Evolutionary conservation across 2,113 vertebrate species (phyloP).

Genomic region (Gobius niger): DNA sequence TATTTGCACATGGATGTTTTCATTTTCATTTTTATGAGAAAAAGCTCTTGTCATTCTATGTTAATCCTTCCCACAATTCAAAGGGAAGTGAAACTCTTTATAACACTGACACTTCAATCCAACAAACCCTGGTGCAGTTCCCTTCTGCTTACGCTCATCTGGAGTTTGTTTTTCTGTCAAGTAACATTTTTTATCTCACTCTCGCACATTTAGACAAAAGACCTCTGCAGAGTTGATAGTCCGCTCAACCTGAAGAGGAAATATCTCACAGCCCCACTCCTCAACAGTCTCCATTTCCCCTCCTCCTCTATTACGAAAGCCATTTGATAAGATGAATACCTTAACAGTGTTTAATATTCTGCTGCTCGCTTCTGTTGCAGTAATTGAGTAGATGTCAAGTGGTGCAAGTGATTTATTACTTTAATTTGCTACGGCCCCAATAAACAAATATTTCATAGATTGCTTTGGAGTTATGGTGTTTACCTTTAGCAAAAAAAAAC

Average conservation of each 20-base stretch:
- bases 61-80: neutral
- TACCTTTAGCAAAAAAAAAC: neutral
- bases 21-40: conserved; percentile 46
- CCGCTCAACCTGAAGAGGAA: conserved; percentile 35
- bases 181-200: conserved; percentile 57
- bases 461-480: neutral
- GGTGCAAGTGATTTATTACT: conserved; percentile 25
- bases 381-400: conserved; percentile 25
- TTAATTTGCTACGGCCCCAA: conserved; percentile 31
- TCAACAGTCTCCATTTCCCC: conserved; percentile 35
- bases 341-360: conserved; percentile 34
- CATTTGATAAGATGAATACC: conserved; percentile 47
- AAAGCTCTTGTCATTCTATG: neutral
- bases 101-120: neutral
- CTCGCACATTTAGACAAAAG: conserved; percentile 46
- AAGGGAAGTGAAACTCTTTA: neutral
- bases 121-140: conserved; percentile 1
- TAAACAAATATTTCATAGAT: conserved; percentile 25
- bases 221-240: conserved; percentile 24
- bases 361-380: conserved; percentile 24
- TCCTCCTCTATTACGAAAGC: conserved; percentile 46
- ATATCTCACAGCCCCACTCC: conserved; percentile 35
- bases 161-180: conserved; percentile 28
- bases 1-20: conserved; percentile 28
- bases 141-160: conserved; percentile 18